These are phyloP conservation scores for Diplogasteroides magnus DNA, from an alignment of 1,140 invertebrate genomes.

Conservation along the genomic window DNA sequence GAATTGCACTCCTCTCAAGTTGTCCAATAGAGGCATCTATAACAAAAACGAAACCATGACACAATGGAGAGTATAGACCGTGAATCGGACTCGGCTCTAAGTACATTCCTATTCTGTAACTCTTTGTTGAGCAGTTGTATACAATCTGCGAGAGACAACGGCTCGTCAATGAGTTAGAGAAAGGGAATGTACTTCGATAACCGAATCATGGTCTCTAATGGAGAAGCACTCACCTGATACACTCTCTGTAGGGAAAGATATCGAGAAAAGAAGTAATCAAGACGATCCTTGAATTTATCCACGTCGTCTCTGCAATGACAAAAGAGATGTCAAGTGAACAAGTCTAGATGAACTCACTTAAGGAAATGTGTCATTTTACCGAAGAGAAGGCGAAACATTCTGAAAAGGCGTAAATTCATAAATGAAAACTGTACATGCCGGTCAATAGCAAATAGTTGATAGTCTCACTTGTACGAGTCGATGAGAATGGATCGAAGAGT, in stretches of 20 bases:
- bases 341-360: conserved; percentile 22
- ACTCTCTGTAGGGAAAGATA: conserved; percentile 16
- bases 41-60: too few relatives aligned
- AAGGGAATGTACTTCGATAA: too few relatives aligned
- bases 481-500: conserved; percentile 23
- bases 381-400: conserved; percentile 36
- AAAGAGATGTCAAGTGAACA: too few relatives aligned
- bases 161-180: too few relatives aligned
- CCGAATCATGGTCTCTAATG: neutral
- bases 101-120: conserved; percentile 14
- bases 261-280: conserved; percentile 34
- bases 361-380: conserved; percentile 25
- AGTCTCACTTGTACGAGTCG: conserved; percentile 27
- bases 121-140: too few relatives aligned
- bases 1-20: conserved; percentile 31
- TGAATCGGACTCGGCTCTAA: too few relatives aligned
- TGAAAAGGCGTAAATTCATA: too few relatives aligned
- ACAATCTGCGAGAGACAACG: too few relatives aligned
- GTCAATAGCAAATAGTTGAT: too few relatives aligned
- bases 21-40: conserved; percentile 33
- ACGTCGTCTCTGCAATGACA: conserved; percentile 11
- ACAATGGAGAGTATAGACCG: too few relatives aligned
- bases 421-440: too few relatives aligned
- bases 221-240: neutral
- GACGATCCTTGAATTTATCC: conserved; percentile 26